phyloP scores from a whole-genome alignment of 2,113 vertebrate species.

The Kobus ellipsiprymnus region DNA sequence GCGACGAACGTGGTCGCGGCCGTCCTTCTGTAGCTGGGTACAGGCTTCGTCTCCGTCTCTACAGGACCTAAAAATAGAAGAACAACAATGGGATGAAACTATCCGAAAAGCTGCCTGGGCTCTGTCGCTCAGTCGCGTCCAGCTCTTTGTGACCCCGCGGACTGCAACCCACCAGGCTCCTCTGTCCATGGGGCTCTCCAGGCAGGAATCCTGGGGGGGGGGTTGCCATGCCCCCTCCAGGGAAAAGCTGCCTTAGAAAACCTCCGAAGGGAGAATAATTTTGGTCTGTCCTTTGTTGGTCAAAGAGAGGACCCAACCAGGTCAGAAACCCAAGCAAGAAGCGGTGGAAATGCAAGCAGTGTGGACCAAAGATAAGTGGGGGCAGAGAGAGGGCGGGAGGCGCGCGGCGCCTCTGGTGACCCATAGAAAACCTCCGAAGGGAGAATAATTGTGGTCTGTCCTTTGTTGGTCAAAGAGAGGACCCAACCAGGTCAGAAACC shows the following conservation, averaged over 20 bases:
- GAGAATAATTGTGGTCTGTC: accelerated
- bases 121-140: not conserved
- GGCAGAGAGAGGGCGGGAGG: not conserved
- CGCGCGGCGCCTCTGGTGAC: accelerated
- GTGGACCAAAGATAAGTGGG: not conserved
- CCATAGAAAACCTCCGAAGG: too few relatives aligned
- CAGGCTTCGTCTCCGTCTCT: not conserved
- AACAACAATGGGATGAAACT: not conserved
- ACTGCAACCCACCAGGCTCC: not conserved
- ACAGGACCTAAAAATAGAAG: not conserved
- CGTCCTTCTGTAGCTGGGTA: accelerated
- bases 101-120: not conserved
- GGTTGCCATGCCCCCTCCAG: not conserved
- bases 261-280: not conserved
- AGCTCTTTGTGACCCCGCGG: not conserved
- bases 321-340: not conserved
- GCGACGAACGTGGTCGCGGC: accelerated
- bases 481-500: not conserved
- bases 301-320: not conserved
- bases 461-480: not conserved
- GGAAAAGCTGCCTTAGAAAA: not conserved
- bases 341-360: accelerated
- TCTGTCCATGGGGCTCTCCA: not conserved
- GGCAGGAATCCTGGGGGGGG: not conserved
- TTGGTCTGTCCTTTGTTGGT: not conserved